These are phyloP conservation scores for Hestina assimilis DNA, from an alignment of 1,140 invertebrate species.

Conservation along the genomic window DNA sequence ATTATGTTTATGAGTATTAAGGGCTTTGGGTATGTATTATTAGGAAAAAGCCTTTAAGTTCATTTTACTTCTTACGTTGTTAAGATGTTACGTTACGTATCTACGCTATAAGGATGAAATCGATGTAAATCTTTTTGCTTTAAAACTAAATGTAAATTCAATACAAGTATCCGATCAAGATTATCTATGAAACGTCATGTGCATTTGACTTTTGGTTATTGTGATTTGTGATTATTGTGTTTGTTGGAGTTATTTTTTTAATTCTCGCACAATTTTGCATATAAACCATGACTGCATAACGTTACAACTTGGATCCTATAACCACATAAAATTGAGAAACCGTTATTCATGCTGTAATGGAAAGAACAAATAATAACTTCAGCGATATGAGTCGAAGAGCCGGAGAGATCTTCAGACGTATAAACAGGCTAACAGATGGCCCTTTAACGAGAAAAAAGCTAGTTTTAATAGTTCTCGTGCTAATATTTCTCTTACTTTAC, in stretches of 20 bases:
- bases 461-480: conserved; percentile 80
- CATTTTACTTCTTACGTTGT: too few species aligned
- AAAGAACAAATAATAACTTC: conserved; percentile 46
- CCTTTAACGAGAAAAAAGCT: conserved; percentile 83
- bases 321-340: not conserved
- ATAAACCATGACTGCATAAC: conserved; percentile 18
- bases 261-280: conserved; percentile 3
- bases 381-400: conserved; percentile 63
- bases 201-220: conserved; percentile 19
- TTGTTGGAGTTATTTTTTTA: not conserved
- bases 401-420: conserved; percentile 72
- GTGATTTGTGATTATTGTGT: conserved; percentile 25
- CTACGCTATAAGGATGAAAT: too few species aligned
- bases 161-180: not conserved
- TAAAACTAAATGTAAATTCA: not conserved
- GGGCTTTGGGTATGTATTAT: too few species aligned
- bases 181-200: conserved; percentile 23
- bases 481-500: conserved; percentile 82
- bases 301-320: not conserved
- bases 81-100: too few species aligned
- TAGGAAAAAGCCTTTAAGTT: too few species aligned
- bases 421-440: conserved; percentile 80
- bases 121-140: too few species aligned
- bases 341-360: conserved; percentile 41
- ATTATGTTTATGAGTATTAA: too few species aligned